Evolutionary conservation across 2,888 invertebrate genomes (phyloP).

Genomic region (Apodemia hepburni): DNA sequence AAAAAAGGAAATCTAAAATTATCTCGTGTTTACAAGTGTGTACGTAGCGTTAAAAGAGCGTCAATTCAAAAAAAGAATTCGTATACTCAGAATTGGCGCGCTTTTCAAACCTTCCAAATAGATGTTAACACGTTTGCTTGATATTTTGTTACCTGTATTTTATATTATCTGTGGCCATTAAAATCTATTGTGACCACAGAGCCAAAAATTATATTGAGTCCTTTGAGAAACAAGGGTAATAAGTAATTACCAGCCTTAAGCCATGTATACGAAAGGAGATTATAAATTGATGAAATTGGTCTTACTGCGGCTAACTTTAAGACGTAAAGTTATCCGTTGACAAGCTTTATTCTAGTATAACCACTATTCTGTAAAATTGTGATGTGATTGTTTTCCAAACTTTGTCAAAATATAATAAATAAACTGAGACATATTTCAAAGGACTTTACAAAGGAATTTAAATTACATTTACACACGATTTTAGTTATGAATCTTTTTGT

Average conservation of each 20-base stretch:
- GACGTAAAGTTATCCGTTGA: slow-evolving; percentile 57
- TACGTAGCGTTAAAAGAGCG: slow-evolving; percentile 13
- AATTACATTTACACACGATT: too few species aligned
- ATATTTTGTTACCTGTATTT: slow-evolving; percentile 33
- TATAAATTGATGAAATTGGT: slow-evolving; percentile 58
- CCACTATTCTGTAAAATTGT: slow-evolving; percentile 47
- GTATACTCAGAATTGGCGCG: slow-evolving; percentile 31
- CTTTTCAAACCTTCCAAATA: slow-evolving; percentile 25
- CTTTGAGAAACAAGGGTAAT: slow-evolving; percentile 62
- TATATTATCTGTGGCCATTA: slow-evolving; percentile 25
- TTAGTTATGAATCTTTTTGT: too few species aligned
- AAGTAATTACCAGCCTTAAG: slow-evolving; percentile 82
- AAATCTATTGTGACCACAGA: slow-evolving; percentile 37
- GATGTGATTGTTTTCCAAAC: slow-evolving; percentile 38
- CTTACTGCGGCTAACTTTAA: slow-evolving; percentile 58
- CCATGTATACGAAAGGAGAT: slow-evolving; percentile 84
- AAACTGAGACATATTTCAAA: too few species aligned
- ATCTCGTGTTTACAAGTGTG: background rate
- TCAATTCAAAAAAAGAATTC: slow-evolving; percentile 17
- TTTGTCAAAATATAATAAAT: too few species aligned
- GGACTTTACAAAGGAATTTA: too few species aligned
- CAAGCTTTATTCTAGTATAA: slow-evolving; percentile 74
- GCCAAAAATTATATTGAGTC: slow-evolving; percentile 35
- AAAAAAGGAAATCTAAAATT: background rate
- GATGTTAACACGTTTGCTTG: slow-evolving; percentile 27